These are phyloP conservation scores for Emmelina monodactyla DNA, from an alignment of 2,888 invertebrate species.

Conservation along the genomic window DNA sequence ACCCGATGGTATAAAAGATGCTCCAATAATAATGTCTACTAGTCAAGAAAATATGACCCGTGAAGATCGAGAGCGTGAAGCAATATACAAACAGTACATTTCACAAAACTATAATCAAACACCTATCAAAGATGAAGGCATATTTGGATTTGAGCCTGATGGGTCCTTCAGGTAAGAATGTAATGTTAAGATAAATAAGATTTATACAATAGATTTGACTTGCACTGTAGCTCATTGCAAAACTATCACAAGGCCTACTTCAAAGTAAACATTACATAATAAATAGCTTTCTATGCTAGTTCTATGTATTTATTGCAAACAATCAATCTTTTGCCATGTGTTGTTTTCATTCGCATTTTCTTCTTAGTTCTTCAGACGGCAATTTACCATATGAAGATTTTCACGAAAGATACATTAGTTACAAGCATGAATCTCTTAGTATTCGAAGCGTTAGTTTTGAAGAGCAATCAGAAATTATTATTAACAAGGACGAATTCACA, in stretches of 20 bases:
- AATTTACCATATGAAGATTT: slow-evolving; percentile 75
- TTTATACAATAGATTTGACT: background rate
- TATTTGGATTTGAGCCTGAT: slow-evolving; percentile 61
- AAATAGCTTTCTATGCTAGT: background rate
- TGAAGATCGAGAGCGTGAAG: slow-evolving; percentile 53
- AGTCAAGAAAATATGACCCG: slow-evolving; percentile 70
- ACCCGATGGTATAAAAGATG: slow-evolving; percentile 53
- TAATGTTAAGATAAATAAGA: background rate
- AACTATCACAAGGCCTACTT: background rate
- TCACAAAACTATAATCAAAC: slow-evolving; percentile 62
- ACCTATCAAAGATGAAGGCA: slow-evolving; percentile 67
- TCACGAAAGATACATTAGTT: slow-evolving; percentile 80
- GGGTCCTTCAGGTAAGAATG: slow-evolving; percentile 53
- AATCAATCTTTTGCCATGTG: slow-evolving; percentile 24
- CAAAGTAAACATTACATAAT: background rate
- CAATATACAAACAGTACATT: slow-evolving; percentile 47
- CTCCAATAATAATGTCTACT: slow-evolving; percentile 61
- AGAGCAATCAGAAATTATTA: slow-evolving; percentile 56
- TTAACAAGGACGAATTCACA: slow-evolving; percentile 37
- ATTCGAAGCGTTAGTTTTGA: slow-evolving; percentile 78
- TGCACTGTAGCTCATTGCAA: background rate
- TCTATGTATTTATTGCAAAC: background rate
- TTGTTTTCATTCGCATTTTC: slow-evolving; percentile 44
- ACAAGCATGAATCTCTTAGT: slow-evolving; percentile 75
- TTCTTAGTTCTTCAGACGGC: slow-evolving; percentile 65